Evolutionary conservation across 2,888 invertebrate species (phyloP), one percentile per base, ranked within the genome.

Genomic region (Apamea anceps): DNA sequence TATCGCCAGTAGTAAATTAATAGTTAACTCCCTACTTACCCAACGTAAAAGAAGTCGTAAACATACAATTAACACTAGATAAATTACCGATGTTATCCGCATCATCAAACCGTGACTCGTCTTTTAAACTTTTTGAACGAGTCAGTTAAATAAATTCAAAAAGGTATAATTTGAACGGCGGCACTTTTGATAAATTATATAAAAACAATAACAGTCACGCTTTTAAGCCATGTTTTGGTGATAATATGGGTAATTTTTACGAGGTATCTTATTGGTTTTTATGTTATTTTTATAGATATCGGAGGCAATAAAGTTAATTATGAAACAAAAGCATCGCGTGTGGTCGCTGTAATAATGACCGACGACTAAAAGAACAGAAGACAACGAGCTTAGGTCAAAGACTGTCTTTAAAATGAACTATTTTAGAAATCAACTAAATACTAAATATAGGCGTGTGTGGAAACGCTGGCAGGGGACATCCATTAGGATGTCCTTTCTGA

Each of bases 281-380:
- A 84, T 75, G 77, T 77, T 72, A 62, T 70, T 84, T 86, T 86
- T 75, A 84, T 78, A 66, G 75, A 57, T 10, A 72, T 83, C n/a
- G 72, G 66, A 74, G 28, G 84, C n/a, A 65, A 51, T 77, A 62
- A 86, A 75, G 42, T 72, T 63, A 18, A 48, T 45, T 48, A 32
- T 63, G 28, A 67, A 67, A 82, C 66, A 75, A 86, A 60, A 45
- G 51, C 70, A 25, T 18, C 13, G 87, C 32, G 77, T 84, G 83
- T 82, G 86, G 86, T 71, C 75, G 28, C 13, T 28, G 18, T 66
- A n/a, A 37, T 62, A 18, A 63, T 57, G 48, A 42, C n/a, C 57
- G 42, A 42, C 15, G 15, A 37, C 28, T 25, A 25, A 45, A 28
- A 32, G 12, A 45, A 28, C 25, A 80, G 4, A 25, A 45, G 25